phyloP scores from a whole-genome alignment of 1,140 invertebrate genomes.

The Gonioctena quinquepunctata region DNA sequence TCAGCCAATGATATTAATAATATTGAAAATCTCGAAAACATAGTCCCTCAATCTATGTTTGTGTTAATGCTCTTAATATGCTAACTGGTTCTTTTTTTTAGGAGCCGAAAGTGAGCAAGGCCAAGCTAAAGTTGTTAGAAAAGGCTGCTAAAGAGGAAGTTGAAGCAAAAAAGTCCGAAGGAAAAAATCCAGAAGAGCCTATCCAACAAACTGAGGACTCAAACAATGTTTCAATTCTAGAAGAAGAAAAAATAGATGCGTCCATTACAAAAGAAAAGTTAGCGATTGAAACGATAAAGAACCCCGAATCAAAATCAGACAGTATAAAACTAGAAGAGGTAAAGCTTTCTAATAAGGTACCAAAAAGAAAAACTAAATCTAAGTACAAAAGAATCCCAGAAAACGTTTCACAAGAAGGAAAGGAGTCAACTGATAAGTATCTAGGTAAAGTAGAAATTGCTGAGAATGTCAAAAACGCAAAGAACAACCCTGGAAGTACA shows the following conservation, averaged over 20 bases:
- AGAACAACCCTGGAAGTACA: background rate
- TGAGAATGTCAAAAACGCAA: background rate
- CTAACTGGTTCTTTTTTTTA: conserved; percentile 29
- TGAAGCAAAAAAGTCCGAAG: background rate
- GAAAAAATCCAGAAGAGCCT: background rate
- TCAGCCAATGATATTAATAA: too few species aligned
- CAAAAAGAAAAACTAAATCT: background rate
- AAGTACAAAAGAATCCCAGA: background rate
- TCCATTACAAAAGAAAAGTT: background rate
- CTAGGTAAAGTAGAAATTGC: background rate
- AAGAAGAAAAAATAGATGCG: background rate
- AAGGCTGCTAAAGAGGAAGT: background rate
- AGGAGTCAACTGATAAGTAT: background rate
- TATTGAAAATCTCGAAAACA: background rate
- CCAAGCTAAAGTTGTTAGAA: conserved; percentile 26
- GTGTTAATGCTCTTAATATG: conserved; percentile 33
- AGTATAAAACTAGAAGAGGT: background rate
- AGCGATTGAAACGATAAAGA: background rate
- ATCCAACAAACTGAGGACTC: background rate
- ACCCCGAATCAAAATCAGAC: background rate
- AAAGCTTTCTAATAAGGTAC: background rate
- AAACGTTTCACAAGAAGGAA: background rate
- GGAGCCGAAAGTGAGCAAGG: conserved; percentile 28
- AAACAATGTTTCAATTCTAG: background rate
- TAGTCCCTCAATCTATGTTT: conserved; percentile 21